Base-by-base conservation (phyloP, 2,888 invertebrate species). In the Mamestra brassicae region DNA sequence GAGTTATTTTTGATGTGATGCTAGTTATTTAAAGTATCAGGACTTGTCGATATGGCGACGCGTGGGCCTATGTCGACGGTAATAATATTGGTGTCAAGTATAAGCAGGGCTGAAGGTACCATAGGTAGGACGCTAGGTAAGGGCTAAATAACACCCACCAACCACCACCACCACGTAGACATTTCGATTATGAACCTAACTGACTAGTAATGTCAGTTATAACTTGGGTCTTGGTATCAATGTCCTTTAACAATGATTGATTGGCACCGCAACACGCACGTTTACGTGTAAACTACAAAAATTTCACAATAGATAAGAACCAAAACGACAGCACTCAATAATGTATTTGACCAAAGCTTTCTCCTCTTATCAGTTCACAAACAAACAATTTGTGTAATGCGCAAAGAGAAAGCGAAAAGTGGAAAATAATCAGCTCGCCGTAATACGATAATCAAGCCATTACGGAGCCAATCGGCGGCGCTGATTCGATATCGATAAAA, bases 381-480 rank as follows among this genome's bases (percentile, higher is more conserved):
- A 81, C 81, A 87, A 87, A 80, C 83, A 85, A 87, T 85, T 86
- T 87, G 84, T 86, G 83, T 80, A 77, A 86, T 78, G 74, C 65
- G 74, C 80, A 80, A 83, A 80, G 78, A 78, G 80, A 85, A 86
- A 85, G 78, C 80, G 79, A 88, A 83, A 84, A 85, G 81, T 82
- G 78, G 83, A 85, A 85, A 88, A 82, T 89, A 89, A 91, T 90
- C 89, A 87, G 86, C 82, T 78, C 78, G 73, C 83, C 86, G 90
- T 92, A 92, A 92, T 92, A 90, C 91, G 92, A 91, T 93, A 93
- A 93, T 93, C 92, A 89, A 85, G 89, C 89, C 91, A 93, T 93
- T 93, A 92, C 92, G 85, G 91, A 89, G 88, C 88, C 93, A 92
- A 92, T 93, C 92, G 91, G 78, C 85, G 83, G 87, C 89, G 90